Conservation (phyloP, 2,888 invertebrate species). For the Agonopterix alstromeriana region DNA sequence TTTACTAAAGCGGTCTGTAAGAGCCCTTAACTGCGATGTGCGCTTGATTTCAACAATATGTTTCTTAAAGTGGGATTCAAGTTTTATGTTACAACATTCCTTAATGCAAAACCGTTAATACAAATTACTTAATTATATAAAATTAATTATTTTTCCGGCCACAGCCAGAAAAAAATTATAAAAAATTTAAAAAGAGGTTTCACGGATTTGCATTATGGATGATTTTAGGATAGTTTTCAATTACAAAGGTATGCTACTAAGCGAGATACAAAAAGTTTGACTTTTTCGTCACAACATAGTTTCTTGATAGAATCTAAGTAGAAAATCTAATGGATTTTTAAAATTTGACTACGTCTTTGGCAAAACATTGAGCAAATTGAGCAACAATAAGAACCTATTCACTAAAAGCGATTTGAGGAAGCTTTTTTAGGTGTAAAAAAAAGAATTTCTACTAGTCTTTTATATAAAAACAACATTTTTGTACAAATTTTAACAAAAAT, state of each 20-base stretch:
- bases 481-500: constrained; percentile 36
- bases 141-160: too few relatives aligned
- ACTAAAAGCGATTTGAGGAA: constrained; percentile 43
- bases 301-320: constrained; percentile 8
- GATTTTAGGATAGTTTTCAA: too few relatives aligned
- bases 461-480: constrained; percentile 25
- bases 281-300: neutral
- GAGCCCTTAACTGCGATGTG: constrained; percentile 31
- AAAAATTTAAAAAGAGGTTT: neutral
- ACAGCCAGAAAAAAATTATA: neutral
- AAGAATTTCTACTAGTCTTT: constrained; percentile 11
- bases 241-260: constrained; percentile 7
- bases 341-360: constrained; percentile 24
- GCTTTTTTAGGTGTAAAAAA: constrained; percentile 23
- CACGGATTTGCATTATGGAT: too few relatives aligned
- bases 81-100: too few relatives aligned
- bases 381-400: constrained; percentile 49
- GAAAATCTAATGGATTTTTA: constrained; percentile 6
- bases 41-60: constrained; percentile 40
- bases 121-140: too few relatives aligned
- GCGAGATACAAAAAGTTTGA: constrained; percentile 8
- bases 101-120: too few relatives aligned
- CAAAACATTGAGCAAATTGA: constrained; percentile 70
- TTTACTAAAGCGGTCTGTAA: constrained; percentile 12
- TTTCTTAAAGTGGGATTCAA: constrained; percentile 6